Evolutionary conservation across 2,797 vertebrate genomes (phyloP).

Genomic region (Hypotaenidia okinawae): DNA sequence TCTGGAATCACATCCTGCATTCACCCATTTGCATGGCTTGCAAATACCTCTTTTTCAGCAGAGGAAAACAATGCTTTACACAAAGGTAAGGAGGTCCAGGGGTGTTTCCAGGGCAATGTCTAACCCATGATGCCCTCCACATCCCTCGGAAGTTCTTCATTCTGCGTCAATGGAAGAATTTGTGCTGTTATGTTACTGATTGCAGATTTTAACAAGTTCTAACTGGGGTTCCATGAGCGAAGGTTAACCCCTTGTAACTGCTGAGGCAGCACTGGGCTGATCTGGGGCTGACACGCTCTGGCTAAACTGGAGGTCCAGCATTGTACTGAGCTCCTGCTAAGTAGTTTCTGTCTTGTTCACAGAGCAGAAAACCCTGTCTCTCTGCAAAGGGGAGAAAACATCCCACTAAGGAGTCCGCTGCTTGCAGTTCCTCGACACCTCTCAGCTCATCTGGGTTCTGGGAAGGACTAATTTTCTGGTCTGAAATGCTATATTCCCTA

Average conservation of each 20-base stretch:
- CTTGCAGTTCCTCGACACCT: neutral
- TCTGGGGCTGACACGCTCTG: neutral
- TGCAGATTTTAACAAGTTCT: neutral
- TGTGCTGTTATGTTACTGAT: neutral
- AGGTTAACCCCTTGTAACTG: neutral
- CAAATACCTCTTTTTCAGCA: neutral
- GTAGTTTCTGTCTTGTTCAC: neutral
- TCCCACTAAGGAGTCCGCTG: neutral
- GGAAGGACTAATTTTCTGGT: neutral
- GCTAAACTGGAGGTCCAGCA: neutral
- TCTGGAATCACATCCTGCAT: slow-evolving; percentile 7
- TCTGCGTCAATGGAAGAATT: neutral
- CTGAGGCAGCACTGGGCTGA: neutral
- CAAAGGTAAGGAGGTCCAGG: neutral
- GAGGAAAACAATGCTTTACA: rapidly evolving
- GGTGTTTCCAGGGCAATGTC: neutral
- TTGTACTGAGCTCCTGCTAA: neutral
- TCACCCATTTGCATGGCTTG: neutral
- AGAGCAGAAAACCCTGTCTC: neutral
- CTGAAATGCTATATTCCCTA: neutral
- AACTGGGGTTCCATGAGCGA: rapidly evolving
- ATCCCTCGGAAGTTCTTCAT: neutral
- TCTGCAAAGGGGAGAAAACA: neutral
- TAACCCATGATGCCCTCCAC: neutral
- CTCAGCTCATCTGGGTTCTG: rapidly evolving